phyloP scores from a whole-genome alignment of 1,140 invertebrate species.

The Drosophila pectinifera region DNA sequence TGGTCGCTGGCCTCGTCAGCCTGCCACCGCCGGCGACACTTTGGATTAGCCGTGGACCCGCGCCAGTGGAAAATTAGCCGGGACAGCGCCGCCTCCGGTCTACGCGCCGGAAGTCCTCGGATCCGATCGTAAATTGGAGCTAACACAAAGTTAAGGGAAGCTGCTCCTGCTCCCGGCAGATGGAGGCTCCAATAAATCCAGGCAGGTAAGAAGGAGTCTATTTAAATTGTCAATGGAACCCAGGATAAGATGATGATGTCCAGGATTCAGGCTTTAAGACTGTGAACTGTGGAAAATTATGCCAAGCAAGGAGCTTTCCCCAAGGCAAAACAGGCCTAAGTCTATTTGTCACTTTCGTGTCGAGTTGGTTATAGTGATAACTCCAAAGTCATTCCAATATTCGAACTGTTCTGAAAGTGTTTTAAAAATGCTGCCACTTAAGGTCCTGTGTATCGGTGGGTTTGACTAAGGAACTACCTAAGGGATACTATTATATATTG shows the following conservation, averaged over 20 bases:
- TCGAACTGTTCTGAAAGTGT: too few relatives aligned
- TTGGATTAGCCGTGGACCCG: slow-evolving; percentile 1
- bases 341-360: not conserved
- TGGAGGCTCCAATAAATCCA: not conserved
- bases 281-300: not conserved
- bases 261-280: too few relatives aligned
- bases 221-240: not conserved
- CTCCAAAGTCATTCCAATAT: too few relatives aligned
- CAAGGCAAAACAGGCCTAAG: not conserved
- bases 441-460: too few relatives aligned
- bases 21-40: not conserved
- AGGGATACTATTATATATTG: too few relatives aligned
- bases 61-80: not conserved
- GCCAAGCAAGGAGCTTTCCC: too few relatives aligned
- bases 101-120: not conserved
- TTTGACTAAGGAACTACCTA: too few relatives aligned
- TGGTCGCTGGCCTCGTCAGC: too few relatives aligned
- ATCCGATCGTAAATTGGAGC: slow-evolving; percentile 4
- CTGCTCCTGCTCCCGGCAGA: not conserved
- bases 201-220: not conserved
- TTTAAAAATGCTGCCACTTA: too few relatives aligned
- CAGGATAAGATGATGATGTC: not conserved
- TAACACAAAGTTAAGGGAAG: not conserved
- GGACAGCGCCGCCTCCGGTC: not conserved
- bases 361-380: too few relatives aligned